Percentiles rank a stretch among this genome's conserved stretches.
phyloP scores from a whole-genome alignment of 2,888 invertebrate species.

The Mactromeris polynyma region DNA sequence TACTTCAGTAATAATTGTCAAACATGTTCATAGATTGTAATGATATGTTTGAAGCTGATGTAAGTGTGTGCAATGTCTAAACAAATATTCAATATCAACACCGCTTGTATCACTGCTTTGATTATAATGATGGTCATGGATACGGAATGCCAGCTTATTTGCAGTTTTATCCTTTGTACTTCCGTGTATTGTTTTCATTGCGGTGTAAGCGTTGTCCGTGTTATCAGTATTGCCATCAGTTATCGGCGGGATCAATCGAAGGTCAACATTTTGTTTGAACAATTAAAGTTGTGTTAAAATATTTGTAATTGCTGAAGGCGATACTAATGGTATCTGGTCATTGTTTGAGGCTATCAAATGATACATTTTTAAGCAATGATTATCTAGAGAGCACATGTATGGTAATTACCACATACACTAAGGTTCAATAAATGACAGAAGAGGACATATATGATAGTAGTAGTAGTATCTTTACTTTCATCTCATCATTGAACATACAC shows the following conservation, averaged over 20 bases:
- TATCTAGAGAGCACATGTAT: background rate
- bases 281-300: slow-evolving; percentile 4
- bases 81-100: too few relatives aligned
- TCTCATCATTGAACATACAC: background rate
- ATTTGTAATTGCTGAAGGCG: background rate
- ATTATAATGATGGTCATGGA: too few relatives aligned
- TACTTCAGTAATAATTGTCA: too few relatives aligned
- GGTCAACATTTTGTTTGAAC: background rate
- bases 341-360: background rate
- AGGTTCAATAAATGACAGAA: background rate
- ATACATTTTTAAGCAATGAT: background rate
- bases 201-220: background rate
- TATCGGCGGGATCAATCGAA: slow-evolving; percentile 3
- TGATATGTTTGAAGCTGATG: too few relatives aligned
- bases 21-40: too few relatives aligned
- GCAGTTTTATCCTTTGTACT: background rate
- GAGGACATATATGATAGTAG: background rate
- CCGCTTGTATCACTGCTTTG: too few relatives aligned
- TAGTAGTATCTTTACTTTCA: background rate
- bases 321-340: background rate
- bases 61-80: too few relatives aligned
- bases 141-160: background rate
- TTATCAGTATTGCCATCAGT: background rate
- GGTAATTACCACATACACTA: background rate
- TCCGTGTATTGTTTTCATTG: background rate